These are phyloP conservation scores for Acanthosepion esculentum DNA, from an alignment of 2,888 invertebrate species.

Conservation along the genomic window DNA sequence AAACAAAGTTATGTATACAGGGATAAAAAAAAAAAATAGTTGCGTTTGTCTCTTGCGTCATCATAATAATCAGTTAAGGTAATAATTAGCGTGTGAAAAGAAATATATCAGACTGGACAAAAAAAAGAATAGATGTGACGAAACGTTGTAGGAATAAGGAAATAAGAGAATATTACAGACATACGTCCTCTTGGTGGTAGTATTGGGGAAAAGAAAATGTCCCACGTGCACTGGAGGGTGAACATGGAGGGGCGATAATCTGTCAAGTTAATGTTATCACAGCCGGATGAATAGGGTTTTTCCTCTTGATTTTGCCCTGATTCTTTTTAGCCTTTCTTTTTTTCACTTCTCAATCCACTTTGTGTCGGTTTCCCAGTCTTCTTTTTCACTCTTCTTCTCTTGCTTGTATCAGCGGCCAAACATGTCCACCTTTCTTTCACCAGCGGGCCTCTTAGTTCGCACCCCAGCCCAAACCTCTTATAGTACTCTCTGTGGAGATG, in stretches of 20 bases:
- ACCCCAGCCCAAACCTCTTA: not conserved
- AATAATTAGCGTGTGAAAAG: not conserved
- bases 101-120: not conserved
- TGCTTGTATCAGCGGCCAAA: too few relatives aligned
- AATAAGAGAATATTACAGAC: not conserved
- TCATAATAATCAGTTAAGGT: not conserved
- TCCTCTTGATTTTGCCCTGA: not conserved
- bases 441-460: too few relatives aligned
- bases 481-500: not conserved
- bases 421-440: too few relatives aligned
- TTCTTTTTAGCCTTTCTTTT: not conserved
- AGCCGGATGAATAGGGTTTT: not conserved
- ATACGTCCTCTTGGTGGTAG: not conserved
- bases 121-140: not conserved
- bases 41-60: not conserved
- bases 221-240: not conserved
- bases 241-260: not conserved
- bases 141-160: not conserved
- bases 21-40: not conserved
- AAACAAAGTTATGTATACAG: too few relatives aligned
- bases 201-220: not conserved
- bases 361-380: not conserved
- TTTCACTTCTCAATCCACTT: not conserved
- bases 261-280: slow-evolving; percentile 33
- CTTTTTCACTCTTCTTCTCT: not conserved